A percentile compares a stretch with the other conserved stretches of the same genome.
Conservation (phyloP, 2,113 vertebrate species). For the Petromus typicus region DNA sequence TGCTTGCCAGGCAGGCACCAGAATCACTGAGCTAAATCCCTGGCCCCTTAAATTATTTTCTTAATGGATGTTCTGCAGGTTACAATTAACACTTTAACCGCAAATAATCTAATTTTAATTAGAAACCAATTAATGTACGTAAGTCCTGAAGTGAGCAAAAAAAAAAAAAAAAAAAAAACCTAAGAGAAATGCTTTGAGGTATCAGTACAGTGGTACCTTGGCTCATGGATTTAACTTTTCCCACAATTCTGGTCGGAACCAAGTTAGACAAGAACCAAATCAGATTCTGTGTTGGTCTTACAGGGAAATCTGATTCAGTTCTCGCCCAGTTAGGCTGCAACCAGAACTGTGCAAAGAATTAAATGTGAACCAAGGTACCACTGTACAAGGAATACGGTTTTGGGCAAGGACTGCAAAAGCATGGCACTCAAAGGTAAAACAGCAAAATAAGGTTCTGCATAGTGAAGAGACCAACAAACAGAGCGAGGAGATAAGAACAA, state of each 20-base stretch:
- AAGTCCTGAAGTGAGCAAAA: background rate
- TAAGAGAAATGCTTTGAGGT: background rate
- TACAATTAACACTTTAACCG: conserved; percentile 32
- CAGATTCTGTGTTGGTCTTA: background rate
- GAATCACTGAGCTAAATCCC: too few species aligned
- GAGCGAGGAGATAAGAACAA: background rate
- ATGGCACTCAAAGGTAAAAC: background rate
- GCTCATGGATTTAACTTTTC: background rate
- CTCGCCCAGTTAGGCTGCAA: background rate
- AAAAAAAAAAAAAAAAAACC: background rate
- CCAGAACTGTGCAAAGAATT: background rate
- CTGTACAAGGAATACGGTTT: background rate
- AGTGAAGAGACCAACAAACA: background rate
- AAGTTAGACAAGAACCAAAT: background rate
- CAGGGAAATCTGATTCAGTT: background rate
- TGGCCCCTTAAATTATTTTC: background rate
- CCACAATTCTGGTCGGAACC: background rate
- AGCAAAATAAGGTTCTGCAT: background rate
- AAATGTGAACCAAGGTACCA: background rate
- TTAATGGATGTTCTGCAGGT: background rate
- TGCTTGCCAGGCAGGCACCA: too few species aligned
- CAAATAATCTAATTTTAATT: background rate
- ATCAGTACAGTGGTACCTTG: background rate
- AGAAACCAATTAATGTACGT: conserved; percentile 47
- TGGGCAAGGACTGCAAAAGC: background rate